A percentile compares a stretch with the other conserved stretches of the same genome.
These are phyloP conservation scores for Dichetophora obliterata DNA, from an alignment of 2,888 invertebrate species.

Conservation along the genomic window DNA sequence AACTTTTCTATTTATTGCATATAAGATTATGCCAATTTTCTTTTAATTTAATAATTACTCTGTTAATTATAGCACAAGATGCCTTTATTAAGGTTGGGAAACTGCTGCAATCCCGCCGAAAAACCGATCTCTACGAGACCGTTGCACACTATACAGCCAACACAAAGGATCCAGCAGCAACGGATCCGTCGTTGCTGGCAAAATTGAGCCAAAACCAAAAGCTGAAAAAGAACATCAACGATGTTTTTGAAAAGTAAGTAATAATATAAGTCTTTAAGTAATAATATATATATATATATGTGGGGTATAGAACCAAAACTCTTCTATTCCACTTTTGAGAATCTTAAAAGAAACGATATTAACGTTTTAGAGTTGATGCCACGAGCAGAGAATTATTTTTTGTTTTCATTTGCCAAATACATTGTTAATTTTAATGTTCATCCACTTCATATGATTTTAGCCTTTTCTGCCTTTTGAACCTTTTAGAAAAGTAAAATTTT, in stretches of 20 bases:
- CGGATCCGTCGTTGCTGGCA: slow-evolving; percentile 71
- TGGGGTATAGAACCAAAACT: too few species aligned
- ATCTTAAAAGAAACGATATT: too few species aligned
- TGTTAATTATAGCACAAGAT: slow-evolving; percentile 72
- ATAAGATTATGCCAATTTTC: slow-evolving; percentile 45
- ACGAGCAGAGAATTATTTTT: too few species aligned
- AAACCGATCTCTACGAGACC: slow-evolving; percentile 76
- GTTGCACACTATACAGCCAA: slow-evolving; percentile 72
- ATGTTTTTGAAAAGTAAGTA: slow-evolving; percentile 73
- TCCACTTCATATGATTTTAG: too few species aligned
- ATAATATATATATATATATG: too few species aligned
- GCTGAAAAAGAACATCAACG: slow-evolving; percentile 71
- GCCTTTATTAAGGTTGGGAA: slow-evolving; percentile 78
- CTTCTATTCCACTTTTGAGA: too few species aligned
- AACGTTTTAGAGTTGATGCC: too few species aligned
- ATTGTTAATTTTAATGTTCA: too few species aligned
- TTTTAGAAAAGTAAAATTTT: too few species aligned
- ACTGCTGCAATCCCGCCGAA: slow-evolving; percentile 75
- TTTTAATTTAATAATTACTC: too few species aligned
- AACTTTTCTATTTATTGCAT: background rate
- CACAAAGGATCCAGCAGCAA: slow-evolving; percentile 74
- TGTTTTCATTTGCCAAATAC: too few species aligned
- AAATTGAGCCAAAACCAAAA: slow-evolving; percentile 74
- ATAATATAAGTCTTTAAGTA: background rate
- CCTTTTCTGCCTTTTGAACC: too few species aligned